These are phyloP conservation scores for Holothuria leucospilota DNA, from an alignment of 53 echinoderm and acorn worm species.

Conservation along the genomic window DNA sequence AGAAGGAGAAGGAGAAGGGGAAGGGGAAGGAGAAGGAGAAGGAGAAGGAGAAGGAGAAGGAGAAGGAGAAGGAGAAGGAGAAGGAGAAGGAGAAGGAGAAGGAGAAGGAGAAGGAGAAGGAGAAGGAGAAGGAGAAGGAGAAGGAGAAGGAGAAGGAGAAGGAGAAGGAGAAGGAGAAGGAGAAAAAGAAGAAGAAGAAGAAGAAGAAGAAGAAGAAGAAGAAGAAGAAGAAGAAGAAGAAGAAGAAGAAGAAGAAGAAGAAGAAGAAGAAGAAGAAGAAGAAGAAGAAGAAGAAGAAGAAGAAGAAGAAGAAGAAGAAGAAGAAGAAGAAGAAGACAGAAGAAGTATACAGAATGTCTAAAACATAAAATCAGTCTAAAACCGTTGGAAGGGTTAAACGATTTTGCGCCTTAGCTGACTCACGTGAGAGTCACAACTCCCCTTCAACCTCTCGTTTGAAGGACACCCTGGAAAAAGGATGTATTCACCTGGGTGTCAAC, in stretches of 20 bases:
- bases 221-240: not conserved
- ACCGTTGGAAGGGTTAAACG: too few relatives aligned
- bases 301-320: not conserved
- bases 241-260: not conserved
- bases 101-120: too few relatives aligned
- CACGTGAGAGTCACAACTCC: too few relatives aligned
- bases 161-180: not conserved
- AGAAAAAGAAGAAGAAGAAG: not conserved
- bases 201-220: not conserved
- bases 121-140: not conserved
- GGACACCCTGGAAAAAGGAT: too few relatives aligned
- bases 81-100: not conserved
- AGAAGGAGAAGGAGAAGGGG: constrained; percentile 2
- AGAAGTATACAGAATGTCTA: too few relatives aligned
- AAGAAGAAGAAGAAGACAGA: too few relatives aligned
- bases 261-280: not conserved
- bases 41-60: not conserved
- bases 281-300: not conserved
- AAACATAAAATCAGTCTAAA: too few relatives aligned
- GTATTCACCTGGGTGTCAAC: too few relatives aligned
- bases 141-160: not conserved
- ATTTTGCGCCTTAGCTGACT: too few relatives aligned
- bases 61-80: constrained; percentile 1
- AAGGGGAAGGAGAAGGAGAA: not conserved
- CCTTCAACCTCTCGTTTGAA: too few relatives aligned